These are phyloP conservation scores for Himalopsyche anomala DNA, from an alignment of 2,888 invertebrate genomes.

Conservation along the genomic window DNA sequence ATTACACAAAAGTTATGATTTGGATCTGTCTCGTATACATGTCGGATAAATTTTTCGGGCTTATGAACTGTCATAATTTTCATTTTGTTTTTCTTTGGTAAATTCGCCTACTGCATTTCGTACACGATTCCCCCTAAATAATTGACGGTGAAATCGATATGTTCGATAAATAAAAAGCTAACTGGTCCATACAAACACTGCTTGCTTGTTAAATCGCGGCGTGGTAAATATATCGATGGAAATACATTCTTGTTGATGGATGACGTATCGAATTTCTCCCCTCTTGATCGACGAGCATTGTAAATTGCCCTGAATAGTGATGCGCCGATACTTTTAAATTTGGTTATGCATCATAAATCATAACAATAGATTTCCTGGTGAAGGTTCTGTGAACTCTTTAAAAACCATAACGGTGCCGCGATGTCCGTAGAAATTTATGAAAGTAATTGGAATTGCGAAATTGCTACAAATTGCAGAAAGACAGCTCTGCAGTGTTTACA, in stretches of 20 bases:
- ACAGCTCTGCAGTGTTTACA: too few species aligned
- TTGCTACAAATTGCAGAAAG: too few species aligned
- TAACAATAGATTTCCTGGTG: too few species aligned
- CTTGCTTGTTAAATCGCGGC: background rate
- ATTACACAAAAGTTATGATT: too few species aligned
- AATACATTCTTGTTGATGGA: slow-evolving; percentile 24
- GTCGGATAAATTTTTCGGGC: too few species aligned
- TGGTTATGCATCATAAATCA: slow-evolving; percentile 1
- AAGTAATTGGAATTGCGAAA: too few species aligned
- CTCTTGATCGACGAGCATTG: background rate
- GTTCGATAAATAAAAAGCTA: background rate
- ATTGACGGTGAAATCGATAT: slow-evolving; percentile 27
- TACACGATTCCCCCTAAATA: slow-evolving; percentile 3
- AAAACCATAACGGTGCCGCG: too few species aligned
- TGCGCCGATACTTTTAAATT: slow-evolving; percentile 28
- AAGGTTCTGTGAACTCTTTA: too few species aligned
- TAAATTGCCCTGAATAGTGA: background rate
- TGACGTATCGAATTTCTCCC: slow-evolving; percentile 25
- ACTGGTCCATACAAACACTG: background rate
- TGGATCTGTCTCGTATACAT: too few species aligned
- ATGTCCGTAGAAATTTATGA: too few species aligned
- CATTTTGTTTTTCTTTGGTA: too few species aligned
- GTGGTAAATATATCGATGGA: slow-evolving; percentile 1
- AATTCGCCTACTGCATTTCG: background rate
- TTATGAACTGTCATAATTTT: too few species aligned